Percentiles rank a stretch among this genome's conserved stretches.
phyloP scores from a whole-genome alignment of 2,113 vertebrate genomes.

The Spilogale gracilis region DNA sequence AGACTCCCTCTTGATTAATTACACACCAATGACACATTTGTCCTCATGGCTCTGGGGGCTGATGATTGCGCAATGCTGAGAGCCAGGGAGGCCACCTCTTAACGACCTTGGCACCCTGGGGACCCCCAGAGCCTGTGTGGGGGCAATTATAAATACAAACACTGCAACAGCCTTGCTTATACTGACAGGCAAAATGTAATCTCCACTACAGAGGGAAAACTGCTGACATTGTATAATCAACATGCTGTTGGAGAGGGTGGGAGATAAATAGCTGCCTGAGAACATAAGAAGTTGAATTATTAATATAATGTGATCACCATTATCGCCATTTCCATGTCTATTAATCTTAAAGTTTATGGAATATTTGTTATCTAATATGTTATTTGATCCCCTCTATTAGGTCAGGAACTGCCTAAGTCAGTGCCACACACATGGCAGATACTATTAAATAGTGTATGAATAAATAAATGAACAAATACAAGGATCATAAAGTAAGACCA shows the following conservation, averaged over 20 bases:
- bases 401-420: neutral
- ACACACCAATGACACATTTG: slow-evolving; percentile 70
- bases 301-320: neutral
- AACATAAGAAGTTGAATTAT: neutral
- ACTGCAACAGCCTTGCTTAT: neutral
- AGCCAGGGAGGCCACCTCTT: neutral
- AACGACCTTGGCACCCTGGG: slow-evolving; percentile 43
- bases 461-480: slow-evolving; percentile 12
- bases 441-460: neutral
- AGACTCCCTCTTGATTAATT: slow-evolving; percentile 69
- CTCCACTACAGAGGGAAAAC: slow-evolving; percentile 22
- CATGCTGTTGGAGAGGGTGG: neutral
- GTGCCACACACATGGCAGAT: neutral
- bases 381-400: neutral
- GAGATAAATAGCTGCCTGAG: neutral
- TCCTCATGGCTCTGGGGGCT: neutral
- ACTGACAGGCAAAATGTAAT: slow-evolving; percentile 61
- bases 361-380: neutral
- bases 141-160: slow-evolving; percentile 64
- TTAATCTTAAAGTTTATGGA: neutral
- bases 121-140: neutral
- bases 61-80: neutral
- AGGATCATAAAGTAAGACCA: neutral
- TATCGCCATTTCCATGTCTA: neutral
- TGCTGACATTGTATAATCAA: slow-evolving; percentile 49